Percentiles rank a stretch among this genome's conserved stretches.
phyloP scores from a whole-genome alignment of 2,113 vertebrate species.

The Aspiorhynchus laticeps region DNA sequence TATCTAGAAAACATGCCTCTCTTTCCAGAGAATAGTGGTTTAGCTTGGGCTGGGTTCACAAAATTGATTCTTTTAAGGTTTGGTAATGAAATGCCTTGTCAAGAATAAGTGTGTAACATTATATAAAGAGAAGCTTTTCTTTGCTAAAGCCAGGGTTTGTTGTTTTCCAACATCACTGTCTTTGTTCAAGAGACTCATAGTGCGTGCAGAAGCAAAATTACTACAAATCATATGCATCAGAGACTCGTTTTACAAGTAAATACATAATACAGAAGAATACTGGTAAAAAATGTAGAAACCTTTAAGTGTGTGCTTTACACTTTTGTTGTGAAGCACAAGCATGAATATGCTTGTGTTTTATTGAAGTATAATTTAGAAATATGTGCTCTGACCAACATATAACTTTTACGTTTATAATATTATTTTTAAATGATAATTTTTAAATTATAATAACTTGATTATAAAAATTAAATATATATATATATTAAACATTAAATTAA shows the following conservation, averaged over 20 bases:
- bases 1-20: background rate
- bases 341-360: too few relatives aligned
- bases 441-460: too few relatives aligned
- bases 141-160: background rate
- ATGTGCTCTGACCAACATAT: too few relatives aligned
- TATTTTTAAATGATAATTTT: too few relatives aligned
- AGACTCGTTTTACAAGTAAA: background rate
- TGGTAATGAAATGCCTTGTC: background rate
- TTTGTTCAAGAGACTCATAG: background rate
- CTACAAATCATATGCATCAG: background rate
- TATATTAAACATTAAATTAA: too few relatives aligned
- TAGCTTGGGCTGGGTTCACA: background rate
- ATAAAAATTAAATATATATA: too few relatives aligned
- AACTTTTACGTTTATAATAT: too few relatives aligned
- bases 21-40: background rate
- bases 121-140: background rate
- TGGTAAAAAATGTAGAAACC: background rate
- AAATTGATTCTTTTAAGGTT: too few relatives aligned
- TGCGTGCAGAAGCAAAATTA: background rate
- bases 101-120: background rate
- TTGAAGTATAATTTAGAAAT: too few relatives aligned
- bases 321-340: background rate
- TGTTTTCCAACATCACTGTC: background rate
- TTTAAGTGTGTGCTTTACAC: background rate
- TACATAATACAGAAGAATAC: background rate